These are phyloP conservation scores for Penaeus japonicus DNA, from an alignment of 1,140 invertebrate species.

Conservation along the genomic window DNA sequence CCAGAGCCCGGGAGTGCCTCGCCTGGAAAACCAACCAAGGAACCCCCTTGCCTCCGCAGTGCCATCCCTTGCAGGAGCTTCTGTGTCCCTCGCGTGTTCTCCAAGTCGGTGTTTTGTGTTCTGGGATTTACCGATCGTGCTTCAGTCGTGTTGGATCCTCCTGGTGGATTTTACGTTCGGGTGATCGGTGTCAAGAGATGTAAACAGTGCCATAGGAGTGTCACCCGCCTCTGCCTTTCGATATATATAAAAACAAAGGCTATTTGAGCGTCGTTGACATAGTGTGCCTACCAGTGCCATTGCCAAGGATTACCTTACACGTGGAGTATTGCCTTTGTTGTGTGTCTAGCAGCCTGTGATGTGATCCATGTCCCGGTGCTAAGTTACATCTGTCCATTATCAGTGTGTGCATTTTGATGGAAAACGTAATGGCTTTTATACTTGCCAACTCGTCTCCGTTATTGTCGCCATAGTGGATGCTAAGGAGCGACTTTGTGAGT, in stretches of 20 bases:
- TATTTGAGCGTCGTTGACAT: too few species aligned
- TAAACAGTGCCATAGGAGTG: neutral
- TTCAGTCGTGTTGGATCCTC: too few species aligned
- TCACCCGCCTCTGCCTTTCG: neutral
- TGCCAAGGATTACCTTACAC: too few species aligned
- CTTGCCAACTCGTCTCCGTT: slow-evolving; percentile 36
- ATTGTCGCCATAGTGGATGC: slow-evolving; percentile 36
- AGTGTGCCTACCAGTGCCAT: too few species aligned
- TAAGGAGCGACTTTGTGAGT: slow-evolving; percentile 23
- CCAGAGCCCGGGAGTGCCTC: neutral
- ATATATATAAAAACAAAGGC: too few species aligned
- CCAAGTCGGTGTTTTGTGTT: too few species aligned
- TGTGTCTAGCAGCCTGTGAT: neutral
- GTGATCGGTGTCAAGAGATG: neutral
- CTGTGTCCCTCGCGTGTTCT: neutral
- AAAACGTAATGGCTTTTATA: slow-evolving; percentile 36
- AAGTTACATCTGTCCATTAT: neutral
- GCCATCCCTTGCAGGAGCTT: neutral
- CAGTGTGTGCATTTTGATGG: neutral
- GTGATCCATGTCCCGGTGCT: neutral
- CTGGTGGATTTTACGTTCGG: too few species aligned
- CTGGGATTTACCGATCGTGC: too few species aligned
- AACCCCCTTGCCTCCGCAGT: neutral
- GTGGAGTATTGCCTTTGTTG: neutral
- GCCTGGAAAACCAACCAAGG: neutral